phyloP scores from a whole-genome alignment of 1,140 invertebrate genomes.

The Drosophila prosaltans region DNA sequence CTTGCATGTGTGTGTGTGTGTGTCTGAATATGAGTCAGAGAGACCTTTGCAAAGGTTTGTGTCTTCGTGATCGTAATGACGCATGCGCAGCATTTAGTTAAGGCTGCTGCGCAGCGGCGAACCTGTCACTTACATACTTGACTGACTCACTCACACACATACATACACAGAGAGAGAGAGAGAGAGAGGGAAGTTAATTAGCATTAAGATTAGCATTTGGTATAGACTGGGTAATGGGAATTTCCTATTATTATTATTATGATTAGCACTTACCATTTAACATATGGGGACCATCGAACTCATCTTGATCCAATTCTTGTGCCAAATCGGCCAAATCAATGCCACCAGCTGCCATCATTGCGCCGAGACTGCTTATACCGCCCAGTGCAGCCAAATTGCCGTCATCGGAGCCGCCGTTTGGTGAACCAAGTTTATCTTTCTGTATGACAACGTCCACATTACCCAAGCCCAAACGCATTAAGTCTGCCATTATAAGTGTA shows the following conservation, averaged over 20 bases:
- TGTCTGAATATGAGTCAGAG: neutral
- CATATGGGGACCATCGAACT: conserved; percentile 87
- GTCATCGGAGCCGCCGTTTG: conserved; percentile 93
- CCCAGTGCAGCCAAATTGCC: conserved; percentile 88
- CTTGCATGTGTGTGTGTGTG: no score
- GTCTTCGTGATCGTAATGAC: neutral
- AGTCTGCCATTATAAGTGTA: conserved; percentile 85
- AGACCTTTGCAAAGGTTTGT: neutral
- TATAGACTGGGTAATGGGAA: neutral
- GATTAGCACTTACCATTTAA: conserved; percentile 85
- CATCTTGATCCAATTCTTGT: conserved; percentile 91
- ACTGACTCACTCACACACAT: neutral
- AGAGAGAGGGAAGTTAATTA: neutral
- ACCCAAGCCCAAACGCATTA: conserved; percentile 86
- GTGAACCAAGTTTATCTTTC: conserved; percentile 90
- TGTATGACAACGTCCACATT: conserved; percentile 86
- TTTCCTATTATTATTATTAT: neutral
- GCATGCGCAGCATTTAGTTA: neutral
- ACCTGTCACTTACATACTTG: no score
- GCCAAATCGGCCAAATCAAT: conserved; percentile 86
- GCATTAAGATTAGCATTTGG: neutral
- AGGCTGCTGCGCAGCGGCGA: neutral
- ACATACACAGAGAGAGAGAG: no score
- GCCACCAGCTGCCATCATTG: conserved; percentile 86
- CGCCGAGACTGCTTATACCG: conserved; percentile 81